A percentile compares a stretch with the other conserved stretches of the same genome.
These are phyloP conservation scores for Chaenogobius annularis DNA, from an alignment of 2,113 vertebrate species.

Conservation along the genomic window DNA sequence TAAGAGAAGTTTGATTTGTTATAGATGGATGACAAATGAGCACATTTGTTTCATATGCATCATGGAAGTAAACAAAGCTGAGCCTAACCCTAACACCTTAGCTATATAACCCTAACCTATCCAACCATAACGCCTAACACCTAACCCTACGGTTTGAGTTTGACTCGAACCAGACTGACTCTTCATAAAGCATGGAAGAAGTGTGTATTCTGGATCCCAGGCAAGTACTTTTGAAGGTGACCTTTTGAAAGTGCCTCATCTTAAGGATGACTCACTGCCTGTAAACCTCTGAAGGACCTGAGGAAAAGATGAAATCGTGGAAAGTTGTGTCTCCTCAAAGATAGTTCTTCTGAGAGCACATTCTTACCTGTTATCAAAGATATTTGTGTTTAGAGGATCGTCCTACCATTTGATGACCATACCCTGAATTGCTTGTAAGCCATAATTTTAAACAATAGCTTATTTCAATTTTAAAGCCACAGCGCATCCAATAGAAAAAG, in stretches of 20 bases:
- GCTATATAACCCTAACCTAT: no score
- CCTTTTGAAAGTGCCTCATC: slow-evolving; percentile 49
- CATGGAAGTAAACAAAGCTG: no score
- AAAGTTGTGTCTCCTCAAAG: slow-evolving; percentile 16
- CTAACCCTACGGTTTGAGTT: no score
- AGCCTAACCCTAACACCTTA: no score
- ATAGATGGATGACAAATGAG: no score
- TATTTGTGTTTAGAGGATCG: slow-evolving; percentile 32
- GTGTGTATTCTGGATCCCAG: no score
- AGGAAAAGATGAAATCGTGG: slow-evolving; percentile 37
- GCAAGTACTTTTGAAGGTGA: no score
- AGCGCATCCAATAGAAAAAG: slow-evolving; percentile 16
- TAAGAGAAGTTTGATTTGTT: no score
- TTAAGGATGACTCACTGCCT: slow-evolving; percentile 33
- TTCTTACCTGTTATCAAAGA: slow-evolving; percentile 35
- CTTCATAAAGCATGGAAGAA: no score
- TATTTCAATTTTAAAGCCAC: slow-evolving; percentile 29
- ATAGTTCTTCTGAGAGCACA: slow-evolving; percentile 39
- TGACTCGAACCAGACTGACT: no score
- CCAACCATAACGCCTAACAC: no score
- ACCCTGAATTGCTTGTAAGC: slow-evolving; percentile 51
- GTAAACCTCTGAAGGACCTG: slow-evolving; percentile 29
- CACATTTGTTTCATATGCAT: no score
- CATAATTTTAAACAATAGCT: slow-evolving; percentile 40
- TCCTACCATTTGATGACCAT: slow-evolving; percentile 42